Evolutionary conservation across 1,140 invertebrate species (phyloP), one percentile per base, ranked within the genome.

Genomic region (Pygmarrhopalites habei): DNA sequence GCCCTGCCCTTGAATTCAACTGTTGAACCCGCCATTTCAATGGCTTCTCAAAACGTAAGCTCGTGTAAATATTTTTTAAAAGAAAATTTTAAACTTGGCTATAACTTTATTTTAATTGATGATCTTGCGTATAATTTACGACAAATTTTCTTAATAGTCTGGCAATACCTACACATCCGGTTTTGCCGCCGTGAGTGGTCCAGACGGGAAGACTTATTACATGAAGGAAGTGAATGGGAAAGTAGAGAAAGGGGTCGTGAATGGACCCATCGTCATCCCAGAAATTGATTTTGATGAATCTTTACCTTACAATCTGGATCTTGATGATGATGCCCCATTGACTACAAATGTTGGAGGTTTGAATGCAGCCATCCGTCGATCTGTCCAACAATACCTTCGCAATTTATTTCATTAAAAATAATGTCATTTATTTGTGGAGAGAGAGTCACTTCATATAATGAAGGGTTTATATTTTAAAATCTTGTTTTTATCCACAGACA

Each of bases 201-300:
- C 25, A 5, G 51, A 55, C 29, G 51, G 51, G 7, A 28, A 32
- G 21, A 55, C 29, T 14, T 28, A 55, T 21, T 55, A 55, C 51
- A 26, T 55, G 5, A 55, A 55, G 29, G 29, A 12, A 10, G 29
- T 55, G 29, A 55, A 55, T 23, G 51, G 51, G 14, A 10, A 55
- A 5, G 51, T 55, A 5, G 51, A 55, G 51, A 28, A 21, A 28
- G 51, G 51, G 5, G 51, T 55, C 51, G 4, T 55, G 26, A 55
- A 55, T 15, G 51, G 51, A 29, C 51, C 51, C n/a, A n/a, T n/a
- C n/a, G n/a, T n/a, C n/a, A n/a, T 55, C 5, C 51, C 51, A 32
- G 4, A 12, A 7, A 28, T 55, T 10, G 51, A 55, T 21, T 21
- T 55, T 21, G 29, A 23, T 32, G 7, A 14, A n/a, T 7, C 39